phyloP scores from a whole-genome alignment of 2,797 vertebrate genomes.

The Rhynchonycteris naso region DNA sequence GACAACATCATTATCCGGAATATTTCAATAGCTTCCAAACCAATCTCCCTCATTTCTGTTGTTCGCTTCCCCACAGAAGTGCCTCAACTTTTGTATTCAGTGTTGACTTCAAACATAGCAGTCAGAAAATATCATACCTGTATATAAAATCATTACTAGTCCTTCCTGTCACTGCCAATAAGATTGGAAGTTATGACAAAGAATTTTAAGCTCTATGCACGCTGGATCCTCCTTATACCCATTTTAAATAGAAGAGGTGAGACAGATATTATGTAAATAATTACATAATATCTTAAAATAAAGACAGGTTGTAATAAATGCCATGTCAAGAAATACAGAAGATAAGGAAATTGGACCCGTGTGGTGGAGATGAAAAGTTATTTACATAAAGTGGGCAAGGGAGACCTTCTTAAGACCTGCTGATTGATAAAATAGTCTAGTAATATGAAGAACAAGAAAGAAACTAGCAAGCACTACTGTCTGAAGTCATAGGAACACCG shows the following conservation, averaged over 20 bases:
- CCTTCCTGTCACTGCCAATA: background rate
- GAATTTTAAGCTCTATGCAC: background rate
- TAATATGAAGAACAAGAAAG: background rate
- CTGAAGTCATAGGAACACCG: background rate
- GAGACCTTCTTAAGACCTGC: background rate
- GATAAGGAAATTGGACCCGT: background rate
- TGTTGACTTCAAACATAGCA: background rate
- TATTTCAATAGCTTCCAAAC: background rate
- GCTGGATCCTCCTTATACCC: background rate
- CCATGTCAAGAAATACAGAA: background rate
- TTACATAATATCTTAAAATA: background rate
- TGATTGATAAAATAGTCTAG: background rate
- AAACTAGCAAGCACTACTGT: background rate
- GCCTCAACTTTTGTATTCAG: background rate
- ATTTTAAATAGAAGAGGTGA: background rate
- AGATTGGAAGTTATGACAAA: background rate
- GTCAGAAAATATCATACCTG: background rate
- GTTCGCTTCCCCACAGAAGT: accelerated
- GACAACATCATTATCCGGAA: background rate
- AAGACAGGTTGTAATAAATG: background rate
- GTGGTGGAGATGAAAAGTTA: background rate
- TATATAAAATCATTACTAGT: background rate
- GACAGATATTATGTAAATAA: background rate
- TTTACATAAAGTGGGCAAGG: background rate
- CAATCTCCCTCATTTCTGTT: background rate